Percentiles rank a stretch among this genome's conserved stretches.
Evolutionary conservation across 2,888 invertebrate species (phyloP).

Genomic region (Neelides folsomi): DNA sequence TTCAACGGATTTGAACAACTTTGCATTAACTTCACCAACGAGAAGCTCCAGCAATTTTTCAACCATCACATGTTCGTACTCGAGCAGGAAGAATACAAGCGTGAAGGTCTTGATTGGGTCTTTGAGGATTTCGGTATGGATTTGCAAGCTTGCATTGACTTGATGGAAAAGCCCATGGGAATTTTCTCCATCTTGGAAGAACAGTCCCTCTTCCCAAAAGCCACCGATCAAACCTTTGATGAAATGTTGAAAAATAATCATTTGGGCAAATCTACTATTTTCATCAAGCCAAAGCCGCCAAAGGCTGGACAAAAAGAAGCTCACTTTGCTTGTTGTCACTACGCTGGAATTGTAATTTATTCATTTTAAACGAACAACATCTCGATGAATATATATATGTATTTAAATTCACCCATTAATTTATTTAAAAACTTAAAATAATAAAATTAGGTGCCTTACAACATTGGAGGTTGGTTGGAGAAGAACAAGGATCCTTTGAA

Average conservation of each 20-base stretch:
- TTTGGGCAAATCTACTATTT: constrained; percentile 95
- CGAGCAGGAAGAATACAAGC: constrained; percentile 92
- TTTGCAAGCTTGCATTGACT: constrained; percentile 85
- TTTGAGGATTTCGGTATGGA: constrained; percentile 98
- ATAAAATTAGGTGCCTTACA: constrained; percentile 22
- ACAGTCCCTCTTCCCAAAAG: constrained; percentile 99
- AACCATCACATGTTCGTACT: constrained; percentile 97
- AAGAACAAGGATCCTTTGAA: constrained; percentile 53
- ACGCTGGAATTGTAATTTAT: constrained; percentile 43
- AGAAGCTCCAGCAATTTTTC: constrained; percentile 96
- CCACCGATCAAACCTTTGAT: constrained; percentile 93
- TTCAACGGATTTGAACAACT: constrained; percentile 94
- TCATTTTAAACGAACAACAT: too few relatives aligned
- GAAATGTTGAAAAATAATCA: constrained; percentile 98
- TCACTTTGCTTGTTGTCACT: constrained; percentile 46
- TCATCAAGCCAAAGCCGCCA: constrained; percentile 89
- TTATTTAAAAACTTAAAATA: too few relatives aligned
- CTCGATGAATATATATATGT: too few relatives aligned
- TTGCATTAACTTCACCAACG: constrained; percentile 97
- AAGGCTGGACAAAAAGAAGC: constrained; percentile 63
- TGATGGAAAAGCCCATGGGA: constrained; percentile 98
- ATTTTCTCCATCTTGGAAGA: constrained; percentile 99
- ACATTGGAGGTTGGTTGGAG: constrained; percentile 37
- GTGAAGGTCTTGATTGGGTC: constrained; percentile 85
- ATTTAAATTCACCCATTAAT: too few relatives aligned